These are phyloP conservation scores for Phaedon cochleariae DNA, from an alignment of 2,888 invertebrate genomes.

Conservation along the genomic window DNA sequence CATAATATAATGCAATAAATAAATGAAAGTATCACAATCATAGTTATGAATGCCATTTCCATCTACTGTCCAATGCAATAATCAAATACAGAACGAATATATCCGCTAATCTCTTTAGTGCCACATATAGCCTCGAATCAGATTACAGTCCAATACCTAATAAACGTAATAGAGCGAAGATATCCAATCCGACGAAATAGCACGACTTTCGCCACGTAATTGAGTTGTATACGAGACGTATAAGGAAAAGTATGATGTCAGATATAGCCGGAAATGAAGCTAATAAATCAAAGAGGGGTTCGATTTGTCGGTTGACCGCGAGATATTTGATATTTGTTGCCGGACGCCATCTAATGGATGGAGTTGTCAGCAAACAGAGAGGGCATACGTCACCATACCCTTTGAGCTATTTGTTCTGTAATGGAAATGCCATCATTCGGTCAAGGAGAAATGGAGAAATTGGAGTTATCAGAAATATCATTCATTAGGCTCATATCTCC, in stretches of 20 bases:
- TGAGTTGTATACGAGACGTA: slow-evolving; percentile 48
- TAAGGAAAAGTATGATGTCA: slow-evolving; percentile 51
- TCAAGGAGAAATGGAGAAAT: not conserved
- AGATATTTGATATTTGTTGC: slow-evolving; percentile 62
- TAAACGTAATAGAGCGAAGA: not conserved
- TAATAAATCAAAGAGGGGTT: slow-evolving; percentile 62
- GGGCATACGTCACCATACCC: slow-evolving; percentile 35
- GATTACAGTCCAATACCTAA: not conserved
- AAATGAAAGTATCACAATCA: too few species aligned
- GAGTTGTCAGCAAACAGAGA: slow-evolving; percentile 56
- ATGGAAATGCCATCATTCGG: not conserved
- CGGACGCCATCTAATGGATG: slow-evolving; percentile 61
- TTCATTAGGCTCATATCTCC: too few species aligned
- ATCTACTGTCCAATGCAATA: not conserved
- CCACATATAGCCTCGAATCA: not conserved
- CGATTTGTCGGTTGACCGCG: slow-evolving; percentile 61
- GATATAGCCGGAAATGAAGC: slow-evolving; percentile 59
- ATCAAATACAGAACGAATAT: not conserved
- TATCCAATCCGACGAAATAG: not conserved
- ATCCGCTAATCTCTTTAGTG: not conserved
- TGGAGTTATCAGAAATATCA: not conserved
- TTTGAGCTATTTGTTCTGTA: slow-evolving; percentile 41
- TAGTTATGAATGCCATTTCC: too few species aligned
- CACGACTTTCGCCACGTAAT: slow-evolving; percentile 41
- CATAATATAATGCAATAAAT: too few species aligned